phyloP scores from a whole-genome alignment of 2,888 invertebrate species.

The Metopia argyrocephala region DNA sequence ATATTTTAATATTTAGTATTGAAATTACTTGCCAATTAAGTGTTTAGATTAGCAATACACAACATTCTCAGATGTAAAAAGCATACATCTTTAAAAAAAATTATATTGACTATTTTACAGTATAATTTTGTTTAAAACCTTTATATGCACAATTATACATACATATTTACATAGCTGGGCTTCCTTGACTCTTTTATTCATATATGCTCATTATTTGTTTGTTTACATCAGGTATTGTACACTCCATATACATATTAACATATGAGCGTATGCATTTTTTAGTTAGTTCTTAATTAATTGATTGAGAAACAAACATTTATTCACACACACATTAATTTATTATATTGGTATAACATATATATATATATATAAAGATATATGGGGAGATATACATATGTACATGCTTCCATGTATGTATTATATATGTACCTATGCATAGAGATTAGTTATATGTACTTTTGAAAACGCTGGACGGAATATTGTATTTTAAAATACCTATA shows the following conservation, averaged over 20 bases:
- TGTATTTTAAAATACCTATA: conserved; percentile 11
- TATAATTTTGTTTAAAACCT: not conserved
- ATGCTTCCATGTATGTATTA: not conserved
- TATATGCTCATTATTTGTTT: not conserved
- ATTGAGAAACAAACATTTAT: conserved; percentile 25
- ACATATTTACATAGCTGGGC: not conserved
- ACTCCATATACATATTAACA: not conserved
- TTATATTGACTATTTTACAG: not conserved
- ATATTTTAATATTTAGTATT: not conserved
- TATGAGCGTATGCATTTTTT: conserved; percentile 1
- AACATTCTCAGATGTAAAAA: not conserved
- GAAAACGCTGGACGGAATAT: conserved; percentile 49
- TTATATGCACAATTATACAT: conserved; percentile 4
- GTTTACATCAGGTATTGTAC: not conserved
- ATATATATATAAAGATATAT: not conserved
- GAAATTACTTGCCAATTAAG: conserved; percentile 14
- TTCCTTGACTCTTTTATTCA: not conserved
- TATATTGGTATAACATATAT: too few relatives aligned
- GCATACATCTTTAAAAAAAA: not conserved
- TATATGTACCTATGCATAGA: not conserved
- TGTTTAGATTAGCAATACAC: not conserved
- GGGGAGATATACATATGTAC: not conserved
- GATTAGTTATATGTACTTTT: conserved; percentile 21
- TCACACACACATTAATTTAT: not conserved
- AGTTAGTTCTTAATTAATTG: not conserved